phyloP scores from a whole-genome alignment of 2,113 vertebrate genomes.

The Pachypanchax playfairii region DNA sequence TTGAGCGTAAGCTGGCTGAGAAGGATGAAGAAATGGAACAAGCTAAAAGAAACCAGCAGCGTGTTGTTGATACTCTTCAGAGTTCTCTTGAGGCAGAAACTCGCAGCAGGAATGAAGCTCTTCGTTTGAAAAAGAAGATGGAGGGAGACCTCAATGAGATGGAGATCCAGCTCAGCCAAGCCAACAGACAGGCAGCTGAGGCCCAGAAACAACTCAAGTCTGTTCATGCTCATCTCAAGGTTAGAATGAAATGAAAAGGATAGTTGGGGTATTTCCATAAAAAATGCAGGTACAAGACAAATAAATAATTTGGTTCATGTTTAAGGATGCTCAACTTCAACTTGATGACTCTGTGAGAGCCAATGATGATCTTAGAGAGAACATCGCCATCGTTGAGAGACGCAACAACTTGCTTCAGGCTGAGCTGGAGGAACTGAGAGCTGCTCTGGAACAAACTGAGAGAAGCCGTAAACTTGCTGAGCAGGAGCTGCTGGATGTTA shows the following conservation, averaged over 20 bases:
- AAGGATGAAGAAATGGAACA: conserved; percentile 94
- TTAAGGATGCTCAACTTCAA: conserved; percentile 83
- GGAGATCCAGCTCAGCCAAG: conserved; percentile 82
- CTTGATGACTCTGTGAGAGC: conserved; percentile 76
- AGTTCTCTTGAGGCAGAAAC: conserved; percentile 88
- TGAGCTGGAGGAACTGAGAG: conserved; percentile 85
- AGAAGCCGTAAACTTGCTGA: conserved; percentile 34
- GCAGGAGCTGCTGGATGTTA: conserved; percentile 76
- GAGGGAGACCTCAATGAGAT: conserved; percentile 72
- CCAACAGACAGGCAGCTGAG: conserved; percentile 79
- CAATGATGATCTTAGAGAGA: conserved; percentile 67
- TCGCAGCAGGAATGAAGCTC: conserved; percentile 86
- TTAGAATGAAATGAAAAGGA: no score
- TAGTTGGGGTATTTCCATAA: no score
- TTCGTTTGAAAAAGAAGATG: conserved; percentile 78
- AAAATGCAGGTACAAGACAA: no score
- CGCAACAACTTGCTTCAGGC: conserved; percentile 82
- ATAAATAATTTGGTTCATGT: no score
- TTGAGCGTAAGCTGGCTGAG: conserved; percentile 86
- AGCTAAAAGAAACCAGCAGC: conserved; percentile 86
- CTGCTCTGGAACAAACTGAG: conserved; percentile 79
- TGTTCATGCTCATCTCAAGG: conserved; percentile 66
- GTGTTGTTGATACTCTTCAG: conserved; percentile 86
- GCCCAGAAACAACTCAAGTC: conserved; percentile 82
- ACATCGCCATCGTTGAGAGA: conserved; percentile 82